Evolutionary conservation across 2,888 invertebrate species (phyloP).

Genomic region (Xestia xanthographa): DNA sequence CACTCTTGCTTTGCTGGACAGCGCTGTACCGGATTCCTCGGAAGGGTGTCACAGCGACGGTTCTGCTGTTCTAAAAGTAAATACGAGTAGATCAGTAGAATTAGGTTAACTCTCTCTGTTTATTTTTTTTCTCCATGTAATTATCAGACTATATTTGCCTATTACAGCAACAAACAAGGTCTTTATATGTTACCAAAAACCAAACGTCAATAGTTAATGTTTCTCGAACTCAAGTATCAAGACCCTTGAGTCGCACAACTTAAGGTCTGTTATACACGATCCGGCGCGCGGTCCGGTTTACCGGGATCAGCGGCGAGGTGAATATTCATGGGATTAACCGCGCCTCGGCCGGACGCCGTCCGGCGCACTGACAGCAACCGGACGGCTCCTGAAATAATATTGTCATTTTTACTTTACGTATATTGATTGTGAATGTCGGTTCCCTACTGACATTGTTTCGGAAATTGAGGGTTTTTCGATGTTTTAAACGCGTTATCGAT

Average conservation of each 20-base stretch:
- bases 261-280: conserved; percentile 64
- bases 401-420: conserved; percentile 68
- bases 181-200: neutral
- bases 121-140: neutral
- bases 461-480: too few species aligned
- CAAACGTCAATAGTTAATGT: conserved; percentile 17
- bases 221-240: conserved; percentile 53
- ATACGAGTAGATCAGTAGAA: too few species aligned
- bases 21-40: too few species aligned
- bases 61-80: too few species aligned
- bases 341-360: conserved; percentile 55
- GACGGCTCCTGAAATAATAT: conserved; percentile 71
- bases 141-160: conserved; percentile 1
- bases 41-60: too few species aligned
- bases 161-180: neutral
- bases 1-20: too few species aligned
- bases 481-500: neutral
- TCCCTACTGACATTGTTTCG: conserved; percentile 1
- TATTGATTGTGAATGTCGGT: conserved; percentile 54
- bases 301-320: conserved; percentile 74
- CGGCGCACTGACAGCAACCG: conserved; percentile 42
- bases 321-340: conserved; percentile 84
- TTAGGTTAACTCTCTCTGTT: neutral
- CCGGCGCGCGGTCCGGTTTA: conserved; percentile 64
- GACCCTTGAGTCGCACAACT: conserved; percentile 30